Conservation (phyloP, 64 coral and sea anemone genomes). For the Porites lutea region DNA sequence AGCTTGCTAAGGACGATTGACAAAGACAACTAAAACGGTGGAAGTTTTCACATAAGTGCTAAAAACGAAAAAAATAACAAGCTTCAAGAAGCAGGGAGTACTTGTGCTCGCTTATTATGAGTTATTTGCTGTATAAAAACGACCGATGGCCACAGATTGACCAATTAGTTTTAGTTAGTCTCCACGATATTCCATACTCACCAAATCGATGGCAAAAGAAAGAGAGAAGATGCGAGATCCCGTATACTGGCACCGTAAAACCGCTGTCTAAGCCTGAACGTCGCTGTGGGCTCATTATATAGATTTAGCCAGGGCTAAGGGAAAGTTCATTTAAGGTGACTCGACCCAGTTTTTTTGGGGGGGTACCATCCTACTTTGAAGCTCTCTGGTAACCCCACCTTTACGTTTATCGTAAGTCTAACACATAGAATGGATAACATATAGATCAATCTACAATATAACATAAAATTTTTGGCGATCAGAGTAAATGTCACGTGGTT, state of each 20-base stretch:
- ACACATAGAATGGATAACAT: no score
- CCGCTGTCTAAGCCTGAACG: not conserved
- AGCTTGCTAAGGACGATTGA: not conserved
- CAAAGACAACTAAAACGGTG: not conserved
- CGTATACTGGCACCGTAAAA: not conserved
- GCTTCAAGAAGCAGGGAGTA: not conserved
- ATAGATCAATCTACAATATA: no score
- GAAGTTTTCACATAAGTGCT: not conserved
- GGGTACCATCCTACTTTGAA: no score
- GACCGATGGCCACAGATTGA: not conserved
- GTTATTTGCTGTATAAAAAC: not conserved
- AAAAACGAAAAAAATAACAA: not conserved
- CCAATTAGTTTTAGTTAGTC: not conserved
- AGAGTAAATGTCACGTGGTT: no score
- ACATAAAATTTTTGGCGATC: no score
- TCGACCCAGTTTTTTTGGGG: no score
- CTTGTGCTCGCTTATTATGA: not conserved
- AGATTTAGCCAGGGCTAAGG: no score
- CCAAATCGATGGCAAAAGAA: constrained; percentile 38
- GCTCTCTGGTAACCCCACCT: no score
- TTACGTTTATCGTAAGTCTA: no score
- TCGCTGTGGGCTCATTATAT: no score
- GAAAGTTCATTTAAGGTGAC: no score
- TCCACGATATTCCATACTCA: not conserved
- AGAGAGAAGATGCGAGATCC: not conserved